Conservation (phyloP, 2,113 vertebrate species). For the Trochalopteron elliotii region DNA sequence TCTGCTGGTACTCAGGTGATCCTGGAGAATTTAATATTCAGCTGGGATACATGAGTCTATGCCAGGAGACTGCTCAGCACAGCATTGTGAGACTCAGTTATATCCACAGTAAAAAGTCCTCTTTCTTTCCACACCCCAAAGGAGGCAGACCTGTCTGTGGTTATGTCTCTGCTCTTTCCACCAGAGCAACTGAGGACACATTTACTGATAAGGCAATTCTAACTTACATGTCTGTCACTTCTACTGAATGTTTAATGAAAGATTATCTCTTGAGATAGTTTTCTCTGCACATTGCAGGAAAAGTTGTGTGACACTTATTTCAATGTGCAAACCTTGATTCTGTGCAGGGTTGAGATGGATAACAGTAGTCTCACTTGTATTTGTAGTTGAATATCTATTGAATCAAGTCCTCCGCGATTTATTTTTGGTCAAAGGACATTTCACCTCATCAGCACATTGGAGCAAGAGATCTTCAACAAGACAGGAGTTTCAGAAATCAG, state of each 20-base stretch:
- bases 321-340: not conserved
- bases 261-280: not conserved
- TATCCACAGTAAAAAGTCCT: not conserved
- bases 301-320: not conserved
- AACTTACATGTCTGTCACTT: not conserved
- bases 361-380: not conserved
- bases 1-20: not conserved
- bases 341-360: not conserved
- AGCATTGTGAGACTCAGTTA: accelerated
- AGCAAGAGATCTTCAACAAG: not conserved
- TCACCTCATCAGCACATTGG: not conserved
- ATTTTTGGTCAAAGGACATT: not conserved
- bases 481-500: not conserved
- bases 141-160: not conserved
- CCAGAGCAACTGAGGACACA: not conserved
- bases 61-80: not conserved
- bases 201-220: not conserved
- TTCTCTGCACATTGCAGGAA: not conserved
- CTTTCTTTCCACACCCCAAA: not conserved
- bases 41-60: accelerated
- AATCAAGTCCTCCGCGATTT: not conserved
- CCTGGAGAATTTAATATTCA: not conserved
- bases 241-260: not conserved
- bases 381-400: not conserved
- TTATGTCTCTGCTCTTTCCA: not conserved